Evolutionary conservation across 2,797 vertebrate species (phyloP), one percentile per base, ranked within the genome.

Genomic region (Poeciliopsis turneri): DNA sequence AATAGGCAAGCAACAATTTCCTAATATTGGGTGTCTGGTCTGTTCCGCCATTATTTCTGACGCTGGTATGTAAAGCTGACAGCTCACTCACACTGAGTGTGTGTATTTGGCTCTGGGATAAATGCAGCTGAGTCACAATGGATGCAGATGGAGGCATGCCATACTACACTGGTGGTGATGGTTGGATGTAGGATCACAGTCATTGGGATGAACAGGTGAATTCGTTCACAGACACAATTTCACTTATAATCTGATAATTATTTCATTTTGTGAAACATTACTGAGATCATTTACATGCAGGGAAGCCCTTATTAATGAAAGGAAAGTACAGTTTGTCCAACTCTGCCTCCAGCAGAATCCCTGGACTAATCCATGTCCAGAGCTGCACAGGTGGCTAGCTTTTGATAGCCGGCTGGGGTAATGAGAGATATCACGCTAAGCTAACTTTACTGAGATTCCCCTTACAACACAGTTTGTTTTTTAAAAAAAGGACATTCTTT

Each of bases 381-480:
- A 36, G 61, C 18, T 66, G 61, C 61, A 66, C 61, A 66, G 61
- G 61, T 66, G 61, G 33, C 9, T 66, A 39, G 61, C 61, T 39
- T 66, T 66, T 66, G 39, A 39, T 66, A 39, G 61, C 8, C 23
- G 7, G 33, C 33, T 39, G 61, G 36, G 61, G 33, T 66, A 66
- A 66, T 66, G 30, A 36, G 33, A 66, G 61, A 66, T 66, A 39
- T 23, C 30, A 66, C 3, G 18, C 61, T 36, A 64, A 36, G 30
- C 59, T 64, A 36, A 64, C 30, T 36, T 33, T 15, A 61, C 57
- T 61, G 57, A 18, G 13, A 15, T 33, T 61, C 15, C 55, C 11
- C 13, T 61, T 33, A 4, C 5, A 61, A 33, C 6, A 61, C 28
- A 61, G 13, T 33, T 33, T 33, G 15, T 30, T 61, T 61, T 57